Base-by-base conservation (phyloP, 2,888 invertebrate species). In the Rhyacophila evoluta region DNA sequence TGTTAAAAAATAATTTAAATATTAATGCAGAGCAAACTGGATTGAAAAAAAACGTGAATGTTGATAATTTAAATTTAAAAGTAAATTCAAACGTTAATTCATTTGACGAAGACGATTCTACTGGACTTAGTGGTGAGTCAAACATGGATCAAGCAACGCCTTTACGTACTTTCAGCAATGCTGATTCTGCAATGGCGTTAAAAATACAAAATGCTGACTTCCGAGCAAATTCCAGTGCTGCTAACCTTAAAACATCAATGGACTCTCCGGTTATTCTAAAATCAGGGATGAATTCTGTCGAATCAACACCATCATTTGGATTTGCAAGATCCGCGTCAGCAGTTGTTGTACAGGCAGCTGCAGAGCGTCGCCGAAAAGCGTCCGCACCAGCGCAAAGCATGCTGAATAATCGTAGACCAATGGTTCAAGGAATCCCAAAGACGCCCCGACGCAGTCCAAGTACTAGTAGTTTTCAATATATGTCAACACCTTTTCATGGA, bases 401-500 rank as follows among this genome's bases (percentile, higher is more conserved):
- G 80, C 92, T 92, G 25, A 93, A 93, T 81, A 93, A 93, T 29
- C 91, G 91, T 0, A 91, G 92, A 0, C 79, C 89, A 2, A 89
- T 88, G 0, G 84, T 95, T 1, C 93, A 93, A 85, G 92, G 93
- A 0, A 94, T 94, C 0, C 94, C 94, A 0, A 94, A 95, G 71
- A 88, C 91, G 1, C 93, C 93, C 0, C 92, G 91, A 84, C 91
- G 92, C 0, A 95, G 93, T 29, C 94, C 95, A 0, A 95, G 95
- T 0, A 93, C 93, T 0, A 95, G 95, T 38, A 95, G 95, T 71
- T 95, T 96, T 83, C 94, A 95, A 81, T 96, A 96, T 84, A 92
- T 96, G 85, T 94, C 94, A 70, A 96, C 96, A 0, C 95, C 95
- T 0, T 96, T 95, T 84, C 96, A 96, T 83, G 96, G 96, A 0